Conservation (phyloP, 1,140 invertebrate genomes). For the Ganaspis sp. region DNA sequence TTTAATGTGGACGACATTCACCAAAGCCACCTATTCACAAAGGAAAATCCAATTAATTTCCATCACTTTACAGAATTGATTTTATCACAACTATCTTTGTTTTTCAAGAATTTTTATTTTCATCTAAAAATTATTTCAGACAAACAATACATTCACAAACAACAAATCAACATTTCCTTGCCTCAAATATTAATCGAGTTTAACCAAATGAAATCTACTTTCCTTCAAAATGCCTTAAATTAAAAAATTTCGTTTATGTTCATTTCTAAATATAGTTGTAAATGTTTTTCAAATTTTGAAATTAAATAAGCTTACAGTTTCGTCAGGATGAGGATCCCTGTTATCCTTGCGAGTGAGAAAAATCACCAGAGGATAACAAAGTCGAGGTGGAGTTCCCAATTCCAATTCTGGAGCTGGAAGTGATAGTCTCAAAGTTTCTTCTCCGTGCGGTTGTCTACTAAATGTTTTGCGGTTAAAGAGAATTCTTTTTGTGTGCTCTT, state of each 20-base stretch:
- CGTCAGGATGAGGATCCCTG: conserved; percentile 82
- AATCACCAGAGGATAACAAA: conserved; percentile 86
- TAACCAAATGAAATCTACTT: too few species aligned
- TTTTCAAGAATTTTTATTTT: too few species aligned
- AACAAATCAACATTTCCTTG: too few species aligned
- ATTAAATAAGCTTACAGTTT: conserved; percentile 78
- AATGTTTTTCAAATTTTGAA: too few species aligned
- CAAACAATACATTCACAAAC: too few species aligned
- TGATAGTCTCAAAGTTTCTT: conserved; percentile 80
- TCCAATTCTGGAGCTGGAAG: conserved; percentile 80
- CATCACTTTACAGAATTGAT: not conserved
- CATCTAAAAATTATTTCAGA: too few species aligned
- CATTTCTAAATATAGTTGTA: too few species aligned
- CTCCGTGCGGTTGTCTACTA: conserved; percentile 82
- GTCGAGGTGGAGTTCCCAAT: conserved; percentile 83
- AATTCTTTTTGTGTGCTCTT: too few species aligned
- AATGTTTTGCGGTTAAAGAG: conserved; percentile 62
- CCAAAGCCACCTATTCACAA: conserved; percentile 82
- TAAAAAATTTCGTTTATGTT: too few species aligned
- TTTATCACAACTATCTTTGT: too few species aligned
- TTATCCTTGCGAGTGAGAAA: conserved; percentile 82
- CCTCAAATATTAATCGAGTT: too few species aligned
- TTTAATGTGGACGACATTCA: conserved; percentile 88
- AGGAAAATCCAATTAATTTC: conserved; percentile 36
- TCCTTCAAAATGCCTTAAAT: too few species aligned